Percentiles rank a stretch among this genome's conserved stretches.
These are phyloP conservation scores for Bimastos eiseni DNA, from an alignment of 2,888 invertebrate genomes.

Conservation along the genomic window DNA sequence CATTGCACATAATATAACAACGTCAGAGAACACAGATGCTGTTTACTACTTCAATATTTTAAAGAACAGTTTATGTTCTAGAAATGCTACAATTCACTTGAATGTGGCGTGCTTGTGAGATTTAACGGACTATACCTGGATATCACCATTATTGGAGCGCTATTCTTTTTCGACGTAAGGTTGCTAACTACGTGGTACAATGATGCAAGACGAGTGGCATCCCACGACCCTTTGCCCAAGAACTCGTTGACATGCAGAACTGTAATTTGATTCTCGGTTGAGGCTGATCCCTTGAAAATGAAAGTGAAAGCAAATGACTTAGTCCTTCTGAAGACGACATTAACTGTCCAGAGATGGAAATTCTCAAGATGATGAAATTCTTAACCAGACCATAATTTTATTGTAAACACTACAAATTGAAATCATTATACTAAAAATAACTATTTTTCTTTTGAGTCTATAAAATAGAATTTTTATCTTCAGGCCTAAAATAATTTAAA, in stretches of 20 bases:
- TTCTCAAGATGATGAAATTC: too few relatives aligned
- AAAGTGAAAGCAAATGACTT: neutral
- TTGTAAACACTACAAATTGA: too few relatives aligned
- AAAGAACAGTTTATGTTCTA: neutral
- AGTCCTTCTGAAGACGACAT: too few relatives aligned
- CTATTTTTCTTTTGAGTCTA: too few relatives aligned
- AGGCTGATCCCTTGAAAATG: neutral
- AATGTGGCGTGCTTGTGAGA: neutral
- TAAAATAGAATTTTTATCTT: too few relatives aligned
- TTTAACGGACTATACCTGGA: neutral
- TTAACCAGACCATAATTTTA: too few relatives aligned
- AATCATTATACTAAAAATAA: too few relatives aligned
- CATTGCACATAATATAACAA: too few relatives aligned
- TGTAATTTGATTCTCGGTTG: neutral
- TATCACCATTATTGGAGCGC: neutral
- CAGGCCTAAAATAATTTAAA: too few relatives aligned
- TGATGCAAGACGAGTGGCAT: neutral
- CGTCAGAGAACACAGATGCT: too few relatives aligned
- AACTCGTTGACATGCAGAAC: neutral
- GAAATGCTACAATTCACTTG: neutral
- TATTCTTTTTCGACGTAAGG: neutral
- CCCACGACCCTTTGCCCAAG: neutral
- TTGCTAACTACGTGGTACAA: neutral
- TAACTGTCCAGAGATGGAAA: too few relatives aligned
- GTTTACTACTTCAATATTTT: too few relatives aligned